Evolutionary conservation across 30 jellyfish, hydroid and myxozoan genomes (phyloP).

Genomic region (Haliclystus octoradiatus): DNA sequence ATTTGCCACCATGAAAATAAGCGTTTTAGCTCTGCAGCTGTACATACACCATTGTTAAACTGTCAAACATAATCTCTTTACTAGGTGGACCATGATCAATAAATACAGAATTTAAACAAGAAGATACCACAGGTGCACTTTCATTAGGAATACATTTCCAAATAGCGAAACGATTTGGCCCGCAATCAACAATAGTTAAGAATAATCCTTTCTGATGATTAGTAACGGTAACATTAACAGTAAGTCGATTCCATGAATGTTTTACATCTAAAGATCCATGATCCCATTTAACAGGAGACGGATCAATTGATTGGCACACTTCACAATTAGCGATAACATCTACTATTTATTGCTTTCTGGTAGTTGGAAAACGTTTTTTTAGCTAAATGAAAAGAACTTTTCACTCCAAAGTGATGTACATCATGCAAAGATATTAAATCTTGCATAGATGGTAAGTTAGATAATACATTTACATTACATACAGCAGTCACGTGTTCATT

Average conservation of each 20-base stretch:
- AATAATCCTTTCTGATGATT: background rate
- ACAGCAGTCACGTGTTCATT: no score
- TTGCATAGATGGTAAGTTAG: no score
- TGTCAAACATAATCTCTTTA: background rate
- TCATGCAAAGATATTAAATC: no score
- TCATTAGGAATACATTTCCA: background rate
- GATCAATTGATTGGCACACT: no score
- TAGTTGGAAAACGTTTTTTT: no score
- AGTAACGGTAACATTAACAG: background rate
- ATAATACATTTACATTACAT: no score
- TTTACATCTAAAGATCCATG: no score
- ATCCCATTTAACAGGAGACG: no score
- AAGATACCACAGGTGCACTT: background rate
- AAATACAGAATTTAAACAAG: background rate
- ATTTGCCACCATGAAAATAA: background rate
- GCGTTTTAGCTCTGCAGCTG: background rate
- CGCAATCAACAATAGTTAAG: background rate
- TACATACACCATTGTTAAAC: background rate
- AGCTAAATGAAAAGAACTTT: no score
- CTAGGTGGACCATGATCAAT: background rate
- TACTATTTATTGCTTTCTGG: no score
- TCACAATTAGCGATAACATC: no score
- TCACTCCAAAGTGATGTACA: no score
- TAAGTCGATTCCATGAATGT: background rate
- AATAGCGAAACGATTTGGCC: background rate